phyloP scores from a whole-genome alignment of 2,797 vertebrate genomes.

The Sandelia bainsii region DNA sequence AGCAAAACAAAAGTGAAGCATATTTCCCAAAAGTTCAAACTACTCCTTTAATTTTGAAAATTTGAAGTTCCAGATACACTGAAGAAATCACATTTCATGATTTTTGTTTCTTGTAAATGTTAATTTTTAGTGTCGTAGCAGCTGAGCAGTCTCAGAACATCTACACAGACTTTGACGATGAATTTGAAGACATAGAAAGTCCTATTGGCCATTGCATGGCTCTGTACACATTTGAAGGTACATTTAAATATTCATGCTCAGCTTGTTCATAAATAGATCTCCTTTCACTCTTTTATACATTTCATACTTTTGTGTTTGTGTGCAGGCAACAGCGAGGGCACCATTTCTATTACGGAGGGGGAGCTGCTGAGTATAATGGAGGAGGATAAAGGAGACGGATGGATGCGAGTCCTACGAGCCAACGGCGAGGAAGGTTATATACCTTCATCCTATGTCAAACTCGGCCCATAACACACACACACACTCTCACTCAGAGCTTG shows the following conservation, averaged over 20 bases:
- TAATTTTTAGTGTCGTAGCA: conserved; percentile 70
- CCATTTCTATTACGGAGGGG: conserved; percentile 86
- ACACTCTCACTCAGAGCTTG: conserved; percentile 11
- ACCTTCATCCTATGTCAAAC: conserved; percentile 88
- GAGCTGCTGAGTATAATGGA: conserved; percentile 88
- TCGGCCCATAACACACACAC: conserved; percentile 54
- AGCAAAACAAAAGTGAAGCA: too few relatives aligned
- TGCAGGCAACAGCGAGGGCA: conserved; percentile 87
- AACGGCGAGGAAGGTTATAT: conserved; percentile 89
- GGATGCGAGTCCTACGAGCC: conserved; percentile 86
- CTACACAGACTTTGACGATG: conserved; percentile 88
- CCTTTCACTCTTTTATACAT: neutral
- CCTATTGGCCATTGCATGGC: conserved; percentile 87
- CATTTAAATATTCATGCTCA: neutral
- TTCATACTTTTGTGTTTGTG: conserved; percentile 23
- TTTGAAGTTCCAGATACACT: too few relatives aligned
- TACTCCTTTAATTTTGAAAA: too few relatives aligned
- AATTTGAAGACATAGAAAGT: conserved; percentile 83
- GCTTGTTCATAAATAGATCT: neutral
- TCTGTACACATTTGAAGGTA: conserved; percentile 90
- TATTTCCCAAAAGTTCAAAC: too few relatives aligned
- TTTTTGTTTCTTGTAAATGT: neutral
- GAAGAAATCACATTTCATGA: neutral
- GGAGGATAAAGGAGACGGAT: conserved; percentile 90
- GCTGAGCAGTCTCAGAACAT: conserved; percentile 68